Evolutionary conservation across 2,113 vertebrate species (phyloP).

Genomic region (Anarhynchus alexandrinus): DNA sequence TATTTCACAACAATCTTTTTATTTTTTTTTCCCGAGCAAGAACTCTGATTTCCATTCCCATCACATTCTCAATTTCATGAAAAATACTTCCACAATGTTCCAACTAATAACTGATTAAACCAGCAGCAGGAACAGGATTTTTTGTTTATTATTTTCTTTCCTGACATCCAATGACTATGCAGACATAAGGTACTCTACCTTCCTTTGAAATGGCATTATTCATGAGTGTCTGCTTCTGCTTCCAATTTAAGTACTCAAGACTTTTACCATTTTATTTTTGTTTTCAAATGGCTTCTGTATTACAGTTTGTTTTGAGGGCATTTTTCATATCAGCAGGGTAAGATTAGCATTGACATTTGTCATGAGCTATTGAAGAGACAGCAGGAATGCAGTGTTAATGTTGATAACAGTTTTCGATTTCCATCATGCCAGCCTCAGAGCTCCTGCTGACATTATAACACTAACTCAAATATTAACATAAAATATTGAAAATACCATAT

Average conservation of each 20-base stretch:
- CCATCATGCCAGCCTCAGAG: constrained; percentile 14
- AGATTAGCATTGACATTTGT: constrained; percentile 48
- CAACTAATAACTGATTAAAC: constrained; percentile 9
- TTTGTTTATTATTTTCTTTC: background rate
- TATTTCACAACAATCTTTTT: background rate
- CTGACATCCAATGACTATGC: background rate
- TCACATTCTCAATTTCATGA: background rate
- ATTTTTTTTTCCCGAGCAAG: background rate
- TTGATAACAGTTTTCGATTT: constrained; percentile 31
- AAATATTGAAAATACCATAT: constrained; percentile 64
- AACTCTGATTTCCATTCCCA: background rate
- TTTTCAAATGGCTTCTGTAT: background rate
- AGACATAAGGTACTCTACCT: background rate
- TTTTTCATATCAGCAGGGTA: constrained; percentile 26
- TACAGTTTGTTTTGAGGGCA: background rate
- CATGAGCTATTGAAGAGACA: constrained; percentile 34
- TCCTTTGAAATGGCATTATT: constrained; percentile 8
- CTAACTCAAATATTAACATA: constrained; percentile 65
- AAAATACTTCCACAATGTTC: background rate
- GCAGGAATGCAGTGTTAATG: background rate
- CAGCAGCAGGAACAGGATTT: background rate
- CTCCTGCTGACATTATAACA: constrained; percentile 48
- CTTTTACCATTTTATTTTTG: background rate
- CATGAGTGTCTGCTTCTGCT: background rate
- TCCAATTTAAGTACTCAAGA: background rate